Percentiles rank a stretch among this genome's conserved stretches.
These are phyloP conservation scores for Drosophila paramelanica DNA, from an alignment of 2,888 invertebrate species.

Conservation along the genomic window DNA sequence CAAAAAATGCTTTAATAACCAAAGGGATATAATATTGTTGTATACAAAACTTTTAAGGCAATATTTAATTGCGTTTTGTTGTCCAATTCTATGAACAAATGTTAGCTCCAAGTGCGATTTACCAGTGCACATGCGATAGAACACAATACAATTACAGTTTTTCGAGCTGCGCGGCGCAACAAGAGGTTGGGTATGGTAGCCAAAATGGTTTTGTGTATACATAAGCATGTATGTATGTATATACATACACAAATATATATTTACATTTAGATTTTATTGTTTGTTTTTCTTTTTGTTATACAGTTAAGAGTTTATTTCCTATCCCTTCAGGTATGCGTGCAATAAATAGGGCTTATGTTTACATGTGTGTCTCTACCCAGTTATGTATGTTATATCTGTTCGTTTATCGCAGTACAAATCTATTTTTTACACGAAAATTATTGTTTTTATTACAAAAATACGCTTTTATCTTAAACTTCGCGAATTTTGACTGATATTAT, in stretches of 20 bases:
- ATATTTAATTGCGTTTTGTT: conserved; percentile 9
- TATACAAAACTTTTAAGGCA: background rate
- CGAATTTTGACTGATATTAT: conserved; percentile 12
- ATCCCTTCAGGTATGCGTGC: conserved; percentile 5
- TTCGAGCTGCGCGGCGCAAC: conserved; percentile 57
- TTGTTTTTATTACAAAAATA: conserved; percentile 8
- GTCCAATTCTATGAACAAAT: conserved; percentile 3
- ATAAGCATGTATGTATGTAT: conserved; percentile 28
- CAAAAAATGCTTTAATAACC: background rate
- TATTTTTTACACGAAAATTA: conserved; percentile 19
- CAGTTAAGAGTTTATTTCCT: conserved; percentile 6
- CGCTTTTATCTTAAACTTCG: conserved; percentile 11
- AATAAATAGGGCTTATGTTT: conserved; percentile 5
- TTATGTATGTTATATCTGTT: conserved; percentile 25
- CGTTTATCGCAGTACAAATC: conserved; percentile 2
- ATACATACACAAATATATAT: conserved; percentile 7
- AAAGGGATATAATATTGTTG: background rate
- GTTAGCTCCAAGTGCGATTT: conserved; percentile 40
- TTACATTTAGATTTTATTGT: conserved; percentile 16
- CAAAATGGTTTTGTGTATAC: conserved; percentile 31
- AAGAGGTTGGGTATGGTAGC: conserved; percentile 50
- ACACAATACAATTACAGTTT: conserved; percentile 41
- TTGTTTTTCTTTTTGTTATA: conserved; percentile 16
- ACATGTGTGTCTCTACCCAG: background rate
- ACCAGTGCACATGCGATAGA: conserved; percentile 32